These are phyloP conservation scores for Salminus brasiliensis DNA, from an alignment of 2,113 vertebrate genomes.

Conservation along the genomic window DNA sequence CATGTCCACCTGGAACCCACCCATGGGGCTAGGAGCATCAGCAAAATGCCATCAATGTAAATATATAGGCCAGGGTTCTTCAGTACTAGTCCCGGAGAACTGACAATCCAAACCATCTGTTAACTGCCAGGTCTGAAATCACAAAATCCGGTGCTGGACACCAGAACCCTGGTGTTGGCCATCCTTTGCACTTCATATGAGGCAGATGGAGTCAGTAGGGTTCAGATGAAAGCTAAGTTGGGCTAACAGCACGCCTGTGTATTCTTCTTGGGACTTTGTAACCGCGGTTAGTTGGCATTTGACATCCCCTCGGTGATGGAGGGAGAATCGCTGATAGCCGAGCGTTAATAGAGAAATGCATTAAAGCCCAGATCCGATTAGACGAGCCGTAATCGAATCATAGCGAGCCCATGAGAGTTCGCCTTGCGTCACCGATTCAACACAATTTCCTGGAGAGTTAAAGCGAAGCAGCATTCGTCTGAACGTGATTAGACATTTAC, in stretches of 20 bases:
- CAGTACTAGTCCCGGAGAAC: no score
- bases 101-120: no score
- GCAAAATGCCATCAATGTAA: no score
- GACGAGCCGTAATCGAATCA: slow-evolving; percentile 56
- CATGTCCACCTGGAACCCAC: no score
- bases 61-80: no score
- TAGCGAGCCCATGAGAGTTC: slow-evolving; percentile 41
- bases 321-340: slow-evolving; percentile 43
- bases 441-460: slow-evolving; percentile 56
- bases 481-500: slow-evolving; percentile 34
- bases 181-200: no score
- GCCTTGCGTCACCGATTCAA: slow-evolving; percentile 51
- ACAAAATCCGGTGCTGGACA: no score
- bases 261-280: slow-evolving; percentile 12
- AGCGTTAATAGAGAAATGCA: slow-evolving; percentile 60
- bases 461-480: slow-evolving; percentile 35
- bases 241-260: neutral
- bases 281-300: slow-evolving; percentile 1
- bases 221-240: neutral
- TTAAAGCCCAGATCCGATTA: slow-evolving; percentile 57
- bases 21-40: no score
- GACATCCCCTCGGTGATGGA: slow-evolving; percentile 1
- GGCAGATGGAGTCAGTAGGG: no score
- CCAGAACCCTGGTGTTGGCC: no score
- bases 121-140: no score